Conservation (phyloP, 2,797 vertebrate genomes). For the Characodon lateralis region DNA sequence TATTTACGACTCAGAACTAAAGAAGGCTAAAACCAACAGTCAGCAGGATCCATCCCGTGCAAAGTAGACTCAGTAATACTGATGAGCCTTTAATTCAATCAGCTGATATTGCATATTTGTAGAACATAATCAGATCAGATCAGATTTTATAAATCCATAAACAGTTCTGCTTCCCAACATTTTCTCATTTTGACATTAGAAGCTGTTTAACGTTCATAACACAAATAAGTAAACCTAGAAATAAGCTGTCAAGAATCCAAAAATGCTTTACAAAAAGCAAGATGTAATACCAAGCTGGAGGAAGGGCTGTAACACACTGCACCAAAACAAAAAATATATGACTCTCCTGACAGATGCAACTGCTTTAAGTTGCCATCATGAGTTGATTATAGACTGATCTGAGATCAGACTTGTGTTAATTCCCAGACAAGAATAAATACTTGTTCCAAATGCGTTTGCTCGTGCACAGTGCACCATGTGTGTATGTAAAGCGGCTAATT, state of each 20-base stretch:
- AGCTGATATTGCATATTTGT: neutral
- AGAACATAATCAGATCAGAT: neutral
- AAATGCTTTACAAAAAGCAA: neutral
- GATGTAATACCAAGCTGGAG: neutral
- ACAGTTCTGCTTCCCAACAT: too few species aligned
- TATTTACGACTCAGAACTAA: neutral
- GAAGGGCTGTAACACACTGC: neutral
- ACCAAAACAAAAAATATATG: neutral
- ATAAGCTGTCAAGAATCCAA: neutral
- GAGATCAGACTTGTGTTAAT: conserved; percentile 47
- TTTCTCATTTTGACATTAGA: too few species aligned
- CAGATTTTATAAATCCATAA: too few species aligned
- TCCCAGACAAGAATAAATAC: conserved; percentile 70
- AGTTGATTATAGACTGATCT: conserved; percentile 22
- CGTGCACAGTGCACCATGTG: conserved; percentile 45
- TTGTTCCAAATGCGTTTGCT: conserved; percentile 46
- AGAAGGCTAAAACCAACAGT: neutral
- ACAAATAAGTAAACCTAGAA: neutral
- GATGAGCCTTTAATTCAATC: neutral
- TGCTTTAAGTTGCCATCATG: neutral
- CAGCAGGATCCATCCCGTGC: neutral
- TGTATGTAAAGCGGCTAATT: conserved; percentile 75
- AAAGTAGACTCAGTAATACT: neutral
- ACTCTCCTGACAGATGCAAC: neutral
- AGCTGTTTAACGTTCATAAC: neutral